Conservation (phyloP, 2,888 invertebrate species). For the Molorchus minor region DNA sequence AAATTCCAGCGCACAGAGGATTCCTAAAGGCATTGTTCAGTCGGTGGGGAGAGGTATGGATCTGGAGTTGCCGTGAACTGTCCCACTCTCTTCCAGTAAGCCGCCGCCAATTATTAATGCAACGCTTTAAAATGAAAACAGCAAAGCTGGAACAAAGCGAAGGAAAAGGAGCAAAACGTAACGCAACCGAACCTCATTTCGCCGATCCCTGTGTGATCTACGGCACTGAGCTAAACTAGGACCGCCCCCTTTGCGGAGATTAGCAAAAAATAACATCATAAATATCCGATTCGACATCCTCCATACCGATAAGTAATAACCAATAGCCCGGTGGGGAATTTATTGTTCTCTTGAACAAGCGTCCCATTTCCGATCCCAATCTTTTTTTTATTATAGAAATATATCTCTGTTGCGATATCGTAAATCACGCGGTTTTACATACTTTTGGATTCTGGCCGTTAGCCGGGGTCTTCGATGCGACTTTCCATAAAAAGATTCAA, state of each 20-base stretch:
- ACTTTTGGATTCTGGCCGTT: not conserved
- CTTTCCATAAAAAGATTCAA: too few species aligned
- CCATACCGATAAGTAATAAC: constrained; percentile 19
- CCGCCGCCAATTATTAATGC: too few species aligned
- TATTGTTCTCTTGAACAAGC: constrained; percentile 6
- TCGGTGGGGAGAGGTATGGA: not conserved
- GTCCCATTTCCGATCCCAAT: constrained; percentile 10
- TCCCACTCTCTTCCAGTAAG: too few species aligned
- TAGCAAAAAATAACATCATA: constrained; percentile 3
- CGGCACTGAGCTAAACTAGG: not conserved
- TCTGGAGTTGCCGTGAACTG: too few species aligned
- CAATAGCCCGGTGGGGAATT: constrained; percentile 1
- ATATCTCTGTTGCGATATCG: constrained; percentile 13
- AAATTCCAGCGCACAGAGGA: not conserved
- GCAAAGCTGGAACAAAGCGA: too few species aligned
- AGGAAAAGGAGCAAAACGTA: too few species aligned
- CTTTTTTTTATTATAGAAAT: constrained; percentile 22
- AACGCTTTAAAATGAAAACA: too few species aligned
- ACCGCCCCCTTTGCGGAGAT: not conserved
- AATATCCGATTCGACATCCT: constrained; percentile 9
- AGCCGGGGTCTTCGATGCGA: too few species aligned
- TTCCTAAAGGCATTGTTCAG: not conserved
- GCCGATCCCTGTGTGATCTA: too few species aligned
- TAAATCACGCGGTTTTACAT: constrained; percentile 17
- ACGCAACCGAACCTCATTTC: too few species aligned